Base-by-base conservation (phyloP, 2,888 invertebrate species). In the Aquatica leii region DNA sequence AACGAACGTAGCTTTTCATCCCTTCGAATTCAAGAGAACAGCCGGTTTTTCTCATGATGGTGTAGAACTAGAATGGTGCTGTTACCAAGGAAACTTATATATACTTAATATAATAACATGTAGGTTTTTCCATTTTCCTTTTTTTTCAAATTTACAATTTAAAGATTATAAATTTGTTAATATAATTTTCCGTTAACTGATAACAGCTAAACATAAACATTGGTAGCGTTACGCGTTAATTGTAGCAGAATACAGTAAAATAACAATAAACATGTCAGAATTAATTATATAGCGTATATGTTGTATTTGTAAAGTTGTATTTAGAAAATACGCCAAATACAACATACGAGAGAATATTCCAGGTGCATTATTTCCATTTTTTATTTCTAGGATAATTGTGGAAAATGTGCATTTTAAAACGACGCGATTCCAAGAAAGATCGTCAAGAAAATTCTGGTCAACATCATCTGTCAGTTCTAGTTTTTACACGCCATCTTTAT, bases 11-110 rank as follows among this genome's bases (percentile, higher is more conserved):
- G 35, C 41, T 50, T 54, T 61, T 61, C 61, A 55, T 55, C 54
- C 55, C 57, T 37, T 24, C 11, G 52, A 43, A 52, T 51, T 57
- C 46, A 46, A 57, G 63, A 17, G 31, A 55, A 54, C 71, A 71
- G 62, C 57, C 66, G 71, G 60, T 60, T 51, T 62, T 70, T 71
- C 71, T 69, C 71, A 71, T 67, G 62, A 59, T 62, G 59, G 68
- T 68, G 63, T 61, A 64, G 59, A 69, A 67, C 65, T 67, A 52
- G 59, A 52, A 51, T 43, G 46, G 52, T 50, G 54, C 62, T 49
- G 71, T 71, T 70, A 62, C 69, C 70, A 70, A 54, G 70, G 71
- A 61, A 71, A 71, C 71, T 60, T 65, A 67, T 65, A 62, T 53
- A 69, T 63, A n/a, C 68, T 61, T 63, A 65, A 50, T 65, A 49